Evolutionary conservation across 2,888 invertebrate genomes (phyloP).

Genomic region (Argyresthia albistria): DNA sequence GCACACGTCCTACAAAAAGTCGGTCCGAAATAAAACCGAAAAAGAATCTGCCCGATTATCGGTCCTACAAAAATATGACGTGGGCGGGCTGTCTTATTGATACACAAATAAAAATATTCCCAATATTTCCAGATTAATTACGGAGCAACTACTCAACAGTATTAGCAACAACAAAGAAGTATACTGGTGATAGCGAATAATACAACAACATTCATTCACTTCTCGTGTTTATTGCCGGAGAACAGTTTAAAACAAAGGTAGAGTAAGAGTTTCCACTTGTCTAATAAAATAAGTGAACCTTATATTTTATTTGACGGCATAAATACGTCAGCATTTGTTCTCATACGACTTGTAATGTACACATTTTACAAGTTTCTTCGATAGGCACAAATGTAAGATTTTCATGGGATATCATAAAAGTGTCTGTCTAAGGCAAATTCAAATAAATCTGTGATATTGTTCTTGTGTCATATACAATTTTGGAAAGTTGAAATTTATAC

Average conservation of each 20-base stretch:
- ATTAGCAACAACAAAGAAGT: slow-evolving; percentile 77
- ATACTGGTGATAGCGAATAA: slow-evolving; percentile 71
- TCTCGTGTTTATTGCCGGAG: slow-evolving; percentile 3
- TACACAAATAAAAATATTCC: slow-evolving; percentile 9
- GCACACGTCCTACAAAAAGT: too few relatives aligned
- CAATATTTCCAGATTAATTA: slow-evolving; percentile 65
- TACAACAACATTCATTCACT: neutral
- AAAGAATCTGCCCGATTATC: too few relatives aligned
- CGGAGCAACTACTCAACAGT: slow-evolving; percentile 75
- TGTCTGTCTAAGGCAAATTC: slow-evolving; percentile 20
- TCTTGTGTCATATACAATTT: neutral
- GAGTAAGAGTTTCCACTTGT: neutral
- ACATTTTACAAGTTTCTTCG: too few relatives aligned
- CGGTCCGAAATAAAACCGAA: too few relatives aligned
- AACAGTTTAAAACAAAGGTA: neutral
- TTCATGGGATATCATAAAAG: slow-evolving; percentile 4
- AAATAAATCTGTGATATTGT: neutral
- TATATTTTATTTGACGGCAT: too few relatives aligned
- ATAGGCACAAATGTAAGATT: too few relatives aligned
- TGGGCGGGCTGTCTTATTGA: too few relatives aligned
- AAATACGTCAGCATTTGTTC: too few relatives aligned
- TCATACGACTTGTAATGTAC: too few relatives aligned
- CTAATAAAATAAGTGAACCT: neutral
- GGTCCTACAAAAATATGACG: too few relatives aligned
- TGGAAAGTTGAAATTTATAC: neutral